A percentile compares a stretch with the other conserved stretches of the same genome.
Conservation (phyloP, 2,797 vertebrate species). For the Rhinella marina region DNA sequence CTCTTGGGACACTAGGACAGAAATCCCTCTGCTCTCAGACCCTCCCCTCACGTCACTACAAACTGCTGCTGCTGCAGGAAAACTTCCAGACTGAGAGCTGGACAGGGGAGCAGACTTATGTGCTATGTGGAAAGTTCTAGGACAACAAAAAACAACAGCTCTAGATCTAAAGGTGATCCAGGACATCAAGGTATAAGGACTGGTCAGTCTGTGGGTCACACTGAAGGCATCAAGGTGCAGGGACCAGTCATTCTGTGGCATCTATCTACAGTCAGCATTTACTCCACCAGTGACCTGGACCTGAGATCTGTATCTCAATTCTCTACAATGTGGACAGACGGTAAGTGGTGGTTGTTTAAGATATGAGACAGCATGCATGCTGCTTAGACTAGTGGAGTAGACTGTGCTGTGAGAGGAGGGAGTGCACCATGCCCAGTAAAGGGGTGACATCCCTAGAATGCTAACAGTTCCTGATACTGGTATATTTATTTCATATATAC, state of each 20-base stretch:
- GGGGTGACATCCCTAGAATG: too few species aligned
- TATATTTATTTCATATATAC: too few species aligned
- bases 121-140: neutral
- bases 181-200: neutral
- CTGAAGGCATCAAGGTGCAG: neutral
- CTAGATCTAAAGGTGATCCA: neutral
- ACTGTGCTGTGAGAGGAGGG: too few species aligned
- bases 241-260: neutral
- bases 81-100: neutral
- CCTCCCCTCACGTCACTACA: slow-evolving; percentile 32
- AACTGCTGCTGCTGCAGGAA: neutral
- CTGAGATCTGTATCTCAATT: neutral
- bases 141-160: neutral
- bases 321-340: neutral
- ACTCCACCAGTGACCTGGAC: too few species aligned
- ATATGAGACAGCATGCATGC: neutral
- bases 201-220: neutral
- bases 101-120: neutral
- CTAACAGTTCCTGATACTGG: too few species aligned
- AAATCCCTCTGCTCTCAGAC: neutral
- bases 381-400: too few species aligned
- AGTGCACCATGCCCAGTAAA: too few species aligned
- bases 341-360: neutral
- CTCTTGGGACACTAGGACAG: slow-evolving; percentile 2
- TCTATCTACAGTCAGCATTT: too few species aligned